phyloP scores from a whole-genome alignment of 2,888 invertebrate genomes.

The Ceriagrion tenellum region DNA sequence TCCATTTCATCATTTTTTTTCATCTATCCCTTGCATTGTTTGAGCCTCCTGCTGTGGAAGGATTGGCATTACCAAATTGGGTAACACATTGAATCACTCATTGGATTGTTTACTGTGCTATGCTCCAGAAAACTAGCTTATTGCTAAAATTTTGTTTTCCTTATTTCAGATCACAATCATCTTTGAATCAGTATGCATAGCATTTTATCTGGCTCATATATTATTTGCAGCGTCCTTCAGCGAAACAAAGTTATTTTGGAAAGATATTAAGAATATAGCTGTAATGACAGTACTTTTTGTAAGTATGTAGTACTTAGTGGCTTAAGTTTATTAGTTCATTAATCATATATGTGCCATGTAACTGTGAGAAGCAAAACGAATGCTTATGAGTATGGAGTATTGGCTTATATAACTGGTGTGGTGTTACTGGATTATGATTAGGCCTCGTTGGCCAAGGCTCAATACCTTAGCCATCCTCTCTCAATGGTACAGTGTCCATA shows the following conservation, averaged over 20 bases:
- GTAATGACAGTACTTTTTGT: conserved; percentile 75
- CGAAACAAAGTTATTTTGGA: conserved; percentile 75
- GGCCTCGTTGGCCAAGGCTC: too few species aligned
- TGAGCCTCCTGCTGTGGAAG: conserved; percentile 76
- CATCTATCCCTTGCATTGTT: conserved; percentile 75
- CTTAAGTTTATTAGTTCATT: too few species aligned
- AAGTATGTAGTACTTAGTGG: conserved; percentile 71
- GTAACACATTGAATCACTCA: conserved; percentile 71
- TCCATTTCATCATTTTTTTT: conserved; percentile 72
- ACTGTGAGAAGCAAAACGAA: too few species aligned
- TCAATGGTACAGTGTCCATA: too few species aligned
- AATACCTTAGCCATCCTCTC: too few species aligned
- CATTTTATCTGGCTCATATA: conserved; percentile 75
- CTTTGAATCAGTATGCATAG: conserved; percentile 75
- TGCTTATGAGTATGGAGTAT: too few species aligned
- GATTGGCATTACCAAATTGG: conserved; percentile 75
- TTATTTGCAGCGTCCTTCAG: conserved; percentile 75
- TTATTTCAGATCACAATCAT: conserved; percentile 74
- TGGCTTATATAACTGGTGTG: too few species aligned
- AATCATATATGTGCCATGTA: too few species aligned
- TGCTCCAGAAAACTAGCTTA: too few species aligned
- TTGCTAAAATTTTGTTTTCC: neutral
- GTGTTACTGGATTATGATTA: too few species aligned
- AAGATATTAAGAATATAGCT: conserved; percentile 76
- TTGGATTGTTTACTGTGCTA: neutral